Percentiles rank a stretch among this genome's conserved stretches.
These are phyloP conservation scores for Cryptotermes secundus DNA, from an alignment of 1,140 invertebrate species.

Conservation along the genomic window DNA sequence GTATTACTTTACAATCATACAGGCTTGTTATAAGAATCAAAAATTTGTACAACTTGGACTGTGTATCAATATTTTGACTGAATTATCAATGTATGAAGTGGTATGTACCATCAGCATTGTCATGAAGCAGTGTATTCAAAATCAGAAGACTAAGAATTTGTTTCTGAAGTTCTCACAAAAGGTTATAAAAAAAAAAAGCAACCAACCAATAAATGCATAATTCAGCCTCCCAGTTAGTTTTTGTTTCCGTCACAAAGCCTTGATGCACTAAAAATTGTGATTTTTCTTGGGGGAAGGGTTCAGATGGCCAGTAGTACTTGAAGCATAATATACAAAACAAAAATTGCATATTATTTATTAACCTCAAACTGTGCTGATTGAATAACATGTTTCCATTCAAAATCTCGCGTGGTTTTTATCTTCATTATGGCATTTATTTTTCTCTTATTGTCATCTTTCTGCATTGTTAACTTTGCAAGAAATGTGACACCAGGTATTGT, in stretches of 20 bases:
- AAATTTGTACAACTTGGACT: neutral
- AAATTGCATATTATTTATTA: constrained; percentile 19
- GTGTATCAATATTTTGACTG: neutral
- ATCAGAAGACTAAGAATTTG: neutral
- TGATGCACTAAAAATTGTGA: neutral
- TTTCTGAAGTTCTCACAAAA: neutral
- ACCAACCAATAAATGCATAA: neutral
- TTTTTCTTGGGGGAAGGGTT: neutral
- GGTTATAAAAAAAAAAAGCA: neutral
- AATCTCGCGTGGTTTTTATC: neutral
- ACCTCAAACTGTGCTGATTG: constrained; percentile 22
- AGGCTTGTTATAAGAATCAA: neutral
- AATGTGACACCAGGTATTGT: constrained; percentile 3
- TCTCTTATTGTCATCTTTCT: neutral
- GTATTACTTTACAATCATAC: neutral
- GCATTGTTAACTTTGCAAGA: neutral
- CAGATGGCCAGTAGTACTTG: constrained; percentile 22
- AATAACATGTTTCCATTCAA: neutral
- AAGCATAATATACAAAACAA: neutral
- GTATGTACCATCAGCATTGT: neutral
- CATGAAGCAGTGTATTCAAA: neutral
- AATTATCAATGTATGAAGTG: neutral
- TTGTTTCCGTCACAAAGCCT: neutral
- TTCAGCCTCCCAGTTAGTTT: neutral
- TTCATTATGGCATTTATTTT: constrained; percentile 2